A percentile compares a stretch with the other conserved stretches of the same genome.
Conservation (phyloP, 2,113 vertebrate species). For the Terrapene triunguis region DNA sequence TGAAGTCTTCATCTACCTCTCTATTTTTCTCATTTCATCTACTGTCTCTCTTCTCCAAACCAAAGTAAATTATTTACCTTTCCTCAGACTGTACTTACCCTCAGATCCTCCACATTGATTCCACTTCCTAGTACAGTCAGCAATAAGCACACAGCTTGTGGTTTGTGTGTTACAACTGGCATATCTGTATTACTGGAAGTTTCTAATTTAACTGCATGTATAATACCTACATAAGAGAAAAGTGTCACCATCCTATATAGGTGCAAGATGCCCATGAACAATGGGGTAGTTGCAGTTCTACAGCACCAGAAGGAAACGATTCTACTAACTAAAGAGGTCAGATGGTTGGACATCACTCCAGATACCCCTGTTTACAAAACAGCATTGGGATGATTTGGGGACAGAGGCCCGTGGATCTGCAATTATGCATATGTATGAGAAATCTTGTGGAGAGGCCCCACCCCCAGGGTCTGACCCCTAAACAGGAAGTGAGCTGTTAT, state of each 20-base stretch:
- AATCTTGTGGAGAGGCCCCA: not conserved
- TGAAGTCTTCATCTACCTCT: not conserved
- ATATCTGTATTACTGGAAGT: not conserved
- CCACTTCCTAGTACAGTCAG: not conserved
- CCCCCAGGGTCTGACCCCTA: not conserved
- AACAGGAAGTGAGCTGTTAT: not conserved
- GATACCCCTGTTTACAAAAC: not conserved
- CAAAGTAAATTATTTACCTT: not conserved
- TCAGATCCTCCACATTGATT: not conserved
- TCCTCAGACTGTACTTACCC: not conserved
- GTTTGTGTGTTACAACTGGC: not conserved
- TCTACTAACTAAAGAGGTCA: not conserved
- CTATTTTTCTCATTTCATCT: not conserved
- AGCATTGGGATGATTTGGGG: not conserved
- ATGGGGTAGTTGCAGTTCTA: not conserved
- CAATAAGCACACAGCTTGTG: not conserved
- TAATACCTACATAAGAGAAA: not conserved
- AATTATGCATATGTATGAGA: not conserved
- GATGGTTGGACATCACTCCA: not conserved
- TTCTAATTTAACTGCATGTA: not conserved
- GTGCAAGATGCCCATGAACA: not conserved
- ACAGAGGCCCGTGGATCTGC: not conserved
- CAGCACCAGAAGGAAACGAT: not conserved
- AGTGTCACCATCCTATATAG: not conserved
- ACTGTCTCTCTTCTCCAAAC: not conserved